Evolutionary conservation across 2,797 vertebrate genomes (phyloP).

Genomic region (Ctenopoma multispine): DNA sequence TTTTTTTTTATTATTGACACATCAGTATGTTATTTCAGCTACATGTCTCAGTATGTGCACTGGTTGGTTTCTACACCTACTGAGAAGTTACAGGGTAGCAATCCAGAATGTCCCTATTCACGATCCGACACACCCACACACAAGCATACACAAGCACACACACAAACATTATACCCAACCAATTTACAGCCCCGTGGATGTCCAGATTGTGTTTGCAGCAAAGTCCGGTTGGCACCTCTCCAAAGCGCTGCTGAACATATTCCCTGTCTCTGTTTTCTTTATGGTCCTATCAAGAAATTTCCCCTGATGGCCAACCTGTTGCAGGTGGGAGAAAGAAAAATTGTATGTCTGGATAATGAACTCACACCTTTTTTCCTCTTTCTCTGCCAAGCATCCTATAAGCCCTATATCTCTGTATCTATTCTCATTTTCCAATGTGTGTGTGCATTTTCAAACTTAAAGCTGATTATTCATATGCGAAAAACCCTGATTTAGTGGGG

Average conservation of each 20-base stretch:
- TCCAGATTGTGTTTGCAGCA: slow-evolving; percentile 78
- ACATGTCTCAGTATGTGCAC: slow-evolving; percentile 13
- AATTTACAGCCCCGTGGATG: slow-evolving; percentile 76
- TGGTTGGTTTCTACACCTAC: slow-evolving; percentile 34
- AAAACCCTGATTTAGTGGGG: slow-evolving; percentile 8
- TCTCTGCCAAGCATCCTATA: slow-evolving; percentile 45
- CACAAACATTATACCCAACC: slow-evolving; percentile 62
- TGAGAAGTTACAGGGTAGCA: slow-evolving; percentile 43
- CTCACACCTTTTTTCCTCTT: slow-evolving; percentile 52
- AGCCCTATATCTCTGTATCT: slow-evolving; percentile 43
- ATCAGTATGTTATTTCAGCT: background rate
- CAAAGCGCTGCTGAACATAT: slow-evolving; percentile 75
- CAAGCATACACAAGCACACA: slow-evolving; percentile 46
- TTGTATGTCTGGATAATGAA: slow-evolving; percentile 75
- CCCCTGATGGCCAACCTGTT: slow-evolving; percentile 70
- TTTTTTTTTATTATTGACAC: background rate
- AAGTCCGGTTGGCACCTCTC: slow-evolving; percentile 76
- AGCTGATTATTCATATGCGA: slow-evolving; percentile 25
- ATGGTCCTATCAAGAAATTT: slow-evolving; percentile 78
- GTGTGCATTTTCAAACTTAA: slow-evolving; percentile 7
- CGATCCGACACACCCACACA: slow-evolving; percentile 46
- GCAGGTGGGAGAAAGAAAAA: slow-evolving; percentile 63
- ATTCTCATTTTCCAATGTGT: slow-evolving; percentile 13
- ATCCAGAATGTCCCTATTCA: slow-evolving; percentile 50
- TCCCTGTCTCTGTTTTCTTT: slow-evolving; percentile 74